Base-by-base conservation (phyloP, 1,140 invertebrate genomes). In the Drosophila micromelanica region DNA sequence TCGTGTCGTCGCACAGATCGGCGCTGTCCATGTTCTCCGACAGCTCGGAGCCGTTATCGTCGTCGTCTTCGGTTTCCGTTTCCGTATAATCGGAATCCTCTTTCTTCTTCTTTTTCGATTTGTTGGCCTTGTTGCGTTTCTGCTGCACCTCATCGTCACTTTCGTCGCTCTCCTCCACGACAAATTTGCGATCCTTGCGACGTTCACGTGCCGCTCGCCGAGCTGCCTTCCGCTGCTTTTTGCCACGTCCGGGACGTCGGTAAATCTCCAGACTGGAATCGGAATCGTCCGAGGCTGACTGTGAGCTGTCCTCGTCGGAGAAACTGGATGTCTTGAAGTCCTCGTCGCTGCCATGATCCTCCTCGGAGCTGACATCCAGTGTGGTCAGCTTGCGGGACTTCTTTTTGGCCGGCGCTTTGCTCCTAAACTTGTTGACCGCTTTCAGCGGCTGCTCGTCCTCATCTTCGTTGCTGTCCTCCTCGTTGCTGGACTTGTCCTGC, bases 331-430 rank as follows among this genome's bases (percentile, higher is more conserved):
- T 96, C 80, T 97, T 97, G 74, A 98, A 98, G 91, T 97, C 97
- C 92, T 97, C 96, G 85, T 98, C 97, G 2, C 95, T 96, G 65
- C 93, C 94, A 85, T 97, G 95, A 87, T 97, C 96, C 63, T 97
- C 96, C 61, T 96, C 96, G 42, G 96, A 96, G 32, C 95, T 95
- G 3, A 96, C 94, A 76, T 97, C 97, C 9, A 98, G 92, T 67
- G 95, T 96, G 79, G 96, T 97, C 1, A 98, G 92, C 73, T 96
- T 96, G 1, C 96, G 93, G 27, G 95, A 93, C 80, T 96, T 96
- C 74, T 96, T 96, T 54, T 93, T 94, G 5, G 89, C 78, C 1
- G 80, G 85, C 63, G 67, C 46, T 27, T 76, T 81, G 1, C 52
- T 37, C 27, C 91, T 90, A 91, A 71, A 27, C 90, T 92, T 74